Base-by-base conservation (phyloP, 2,888 invertebrate species). In the Dioctria linearis region DNA sequence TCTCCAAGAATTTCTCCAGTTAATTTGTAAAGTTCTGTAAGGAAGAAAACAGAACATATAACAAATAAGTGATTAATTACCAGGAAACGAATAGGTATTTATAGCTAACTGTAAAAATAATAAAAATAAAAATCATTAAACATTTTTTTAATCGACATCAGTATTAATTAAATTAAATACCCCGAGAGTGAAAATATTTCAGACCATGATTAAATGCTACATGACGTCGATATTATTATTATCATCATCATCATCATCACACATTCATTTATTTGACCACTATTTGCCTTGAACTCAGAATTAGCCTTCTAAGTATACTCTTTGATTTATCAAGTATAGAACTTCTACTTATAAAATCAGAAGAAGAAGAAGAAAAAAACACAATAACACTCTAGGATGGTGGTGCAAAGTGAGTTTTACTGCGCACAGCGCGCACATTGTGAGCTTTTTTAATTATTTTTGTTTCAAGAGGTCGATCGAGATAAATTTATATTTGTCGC, bases 1-100 rank as follows among this genome's bases (percentile, higher is more conserved):
- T 96, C 95, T 85, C 99, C 99, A 87, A 99, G 92, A 85, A 97
- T 94, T 90, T 98, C 98, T 83, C 98, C 98, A 82, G 97, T 98
- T 86, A 98, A 91, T 90, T 95, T 95, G 91, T 98, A 99, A 86
- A 98, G 91, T 91, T 98, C 98, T 97, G 91, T 13, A 88, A 90
- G 42, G 25, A 46, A 37, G 54, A 79, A 69, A 40, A 59, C 9
- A 25, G 2, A 25, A 25, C 0, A 25, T 2, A 25, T 25, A 25
- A 2, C 8, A 51, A 3, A 11, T 51, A 3, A 51, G 8, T 51
- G 25, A 25, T 2, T 25, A 25, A 25, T 25, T 25, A 25, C 2
- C 25, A 25, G 25, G 25, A 25, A 25, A 25, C 25, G 25, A 25
- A 25, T 25, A 25, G 25, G 25, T 25, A 25, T 25, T 25, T 25